These are phyloP conservation scores for Carollia perspicillata DNA, from an alignment of 2,113 vertebrate genomes.

Conservation along the genomic window DNA sequence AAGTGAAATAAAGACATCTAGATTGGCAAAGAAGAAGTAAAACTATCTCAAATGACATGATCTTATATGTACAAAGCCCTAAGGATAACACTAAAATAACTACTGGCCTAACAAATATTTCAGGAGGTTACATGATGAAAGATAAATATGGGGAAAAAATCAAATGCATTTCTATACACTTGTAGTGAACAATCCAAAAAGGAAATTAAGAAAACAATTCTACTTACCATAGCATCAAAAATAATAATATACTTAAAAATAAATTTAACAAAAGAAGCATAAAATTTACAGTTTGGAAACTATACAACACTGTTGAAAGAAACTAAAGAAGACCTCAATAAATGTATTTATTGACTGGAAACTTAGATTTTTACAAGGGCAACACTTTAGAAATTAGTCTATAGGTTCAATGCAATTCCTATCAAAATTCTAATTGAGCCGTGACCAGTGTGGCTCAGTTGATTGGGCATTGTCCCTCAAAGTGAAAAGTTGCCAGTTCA, in stretches of 20 bases:
- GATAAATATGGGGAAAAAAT: background rate
- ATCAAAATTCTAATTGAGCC: background rate
- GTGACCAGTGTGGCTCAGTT: too few relatives aligned
- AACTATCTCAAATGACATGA: background rate
- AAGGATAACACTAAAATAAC: background rate
- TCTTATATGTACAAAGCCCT: background rate
- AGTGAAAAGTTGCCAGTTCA: too few relatives aligned
- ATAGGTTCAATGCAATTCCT: background rate
- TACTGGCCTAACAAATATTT: background rate
- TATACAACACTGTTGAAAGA: background rate
- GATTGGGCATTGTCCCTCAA: too few relatives aligned
- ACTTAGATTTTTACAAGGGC: background rate
- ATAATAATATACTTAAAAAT: background rate
- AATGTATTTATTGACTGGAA: background rate
- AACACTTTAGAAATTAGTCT: background rate
- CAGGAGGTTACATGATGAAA: background rate
- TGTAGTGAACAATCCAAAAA: background rate
- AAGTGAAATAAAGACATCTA: background rate
- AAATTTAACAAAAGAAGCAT: background rate
- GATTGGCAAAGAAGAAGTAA: background rate
- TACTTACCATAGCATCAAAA: background rate
- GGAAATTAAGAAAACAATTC: background rate
- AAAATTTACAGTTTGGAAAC: background rate
- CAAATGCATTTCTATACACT: background rate
- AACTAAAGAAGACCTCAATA: background rate